Base-by-base conservation (phyloP, 2,113 vertebrate species). In the Sigmodon hispidus region DNA sequence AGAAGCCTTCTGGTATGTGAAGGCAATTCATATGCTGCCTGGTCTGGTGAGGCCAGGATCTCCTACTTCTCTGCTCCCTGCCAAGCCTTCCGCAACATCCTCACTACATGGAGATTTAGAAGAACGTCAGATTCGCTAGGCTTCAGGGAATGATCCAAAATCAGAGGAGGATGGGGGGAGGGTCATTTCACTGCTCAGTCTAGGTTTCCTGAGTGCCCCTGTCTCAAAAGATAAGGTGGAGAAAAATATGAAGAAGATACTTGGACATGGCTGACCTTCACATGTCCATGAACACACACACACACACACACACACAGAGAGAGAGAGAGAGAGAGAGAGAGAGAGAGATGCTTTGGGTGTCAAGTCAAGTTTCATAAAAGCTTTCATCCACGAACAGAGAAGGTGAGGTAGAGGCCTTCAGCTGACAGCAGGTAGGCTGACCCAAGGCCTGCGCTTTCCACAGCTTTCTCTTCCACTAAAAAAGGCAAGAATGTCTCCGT, bases 401-500 rank as follows among this genome's bases (percentile, higher is more conserved):
- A 11, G 29, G 83, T 12, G 52, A 36, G 16, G 0, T 50, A 0
- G 52, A 31, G 16, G 31, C 48, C 70, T 75, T 87, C 72, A 24
- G 63, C 26, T 1, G 72, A 86, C 59, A 3, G 15, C 69, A 55
- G 1, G 9, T 0, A 59, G 89, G 24, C 59, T 31, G 70, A 59
- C 26, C 40, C 21, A 91, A 97, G 97, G 77, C 8, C 40, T 45
- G 19, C 48, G 17, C 22, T 93, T 85, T 95, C 6, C 3, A n/a
- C 48, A 95, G 89, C 75, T 26, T 63, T 76, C 90, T 95, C 86
- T 93, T 17, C 31, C 90, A 34, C 77, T 88, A 96, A 91, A 97
- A 97, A 75, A 7, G 34, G 31, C 69, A 96, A 95, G 95, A 40
- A 36, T 22, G 65, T 76, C 73, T 77, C 2, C 0, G 92, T 88